Evolutionary conservation across 2,113 vertebrate genomes (phyloP).

Genomic region (Caloenas nicobarica): DNA sequence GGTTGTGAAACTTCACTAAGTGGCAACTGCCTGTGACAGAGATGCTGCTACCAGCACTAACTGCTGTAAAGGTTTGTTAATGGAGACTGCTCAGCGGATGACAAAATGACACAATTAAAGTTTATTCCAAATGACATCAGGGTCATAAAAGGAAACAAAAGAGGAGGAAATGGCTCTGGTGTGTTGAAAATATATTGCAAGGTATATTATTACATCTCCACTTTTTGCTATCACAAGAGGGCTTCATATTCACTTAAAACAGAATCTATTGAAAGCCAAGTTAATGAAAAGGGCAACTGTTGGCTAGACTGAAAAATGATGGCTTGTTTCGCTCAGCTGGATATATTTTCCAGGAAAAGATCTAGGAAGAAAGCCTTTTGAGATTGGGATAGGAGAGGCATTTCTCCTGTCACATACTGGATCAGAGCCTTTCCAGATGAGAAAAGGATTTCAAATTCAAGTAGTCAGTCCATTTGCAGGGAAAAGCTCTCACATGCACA

Average conservation of each 20-base stretch:
- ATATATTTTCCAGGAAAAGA: not conserved
- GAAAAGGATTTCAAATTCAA: conserved; percentile 15
- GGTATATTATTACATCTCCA: not conserved
- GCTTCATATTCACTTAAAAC: not conserved
- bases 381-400: not conserved
- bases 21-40: conserved; percentile 72
- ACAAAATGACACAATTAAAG: conserved; percentile 60
- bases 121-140: conserved; percentile 47
- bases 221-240: not conserved
- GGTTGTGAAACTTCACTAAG: conserved; percentile 72
- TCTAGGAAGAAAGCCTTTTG: not conserved
- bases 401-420: not conserved
- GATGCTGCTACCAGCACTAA: conserved; percentile 23
- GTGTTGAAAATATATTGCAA: not conserved
- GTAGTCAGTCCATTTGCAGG: conserved; percentile 6
- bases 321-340: not conserved
- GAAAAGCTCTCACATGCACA: not conserved
- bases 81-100: conserved; percentile 30
- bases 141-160: conserved; percentile 59
- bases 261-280: not conserved
- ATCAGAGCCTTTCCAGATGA: not conserved
- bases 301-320: not conserved
- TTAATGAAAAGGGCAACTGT: not conserved
- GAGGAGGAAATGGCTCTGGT: conserved; percentile 36
- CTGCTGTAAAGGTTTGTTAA: conserved; percentile 42